These are phyloP conservation scores for Sarcophaga subvicina DNA, from an alignment of 2,888 invertebrate species.

Conservation along the genomic window DNA sequence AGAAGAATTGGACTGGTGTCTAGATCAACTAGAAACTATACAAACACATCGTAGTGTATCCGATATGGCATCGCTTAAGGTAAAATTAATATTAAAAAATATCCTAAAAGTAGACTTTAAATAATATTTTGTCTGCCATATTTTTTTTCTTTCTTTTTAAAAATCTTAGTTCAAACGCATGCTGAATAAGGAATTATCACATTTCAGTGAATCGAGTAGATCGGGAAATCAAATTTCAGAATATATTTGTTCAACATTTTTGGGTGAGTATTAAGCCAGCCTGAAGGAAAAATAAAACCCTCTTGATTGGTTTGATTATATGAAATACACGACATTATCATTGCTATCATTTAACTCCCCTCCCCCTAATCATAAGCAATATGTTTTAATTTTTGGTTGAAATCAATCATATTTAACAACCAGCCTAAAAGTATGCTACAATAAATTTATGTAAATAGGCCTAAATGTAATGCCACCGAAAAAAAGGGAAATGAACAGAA, in stretches of 20 bases:
- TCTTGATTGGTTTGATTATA: background rate
- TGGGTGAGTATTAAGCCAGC: constrained; percentile 88
- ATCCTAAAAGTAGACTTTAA: constrained; percentile 63
- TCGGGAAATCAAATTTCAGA: constrained; percentile 99
- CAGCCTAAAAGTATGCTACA: constrained; percentile 41
- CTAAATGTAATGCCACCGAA: constrained; percentile 22
- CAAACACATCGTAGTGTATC: constrained; percentile 99
- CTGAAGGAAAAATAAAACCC: background rate
- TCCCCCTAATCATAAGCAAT: too few relatives aligned
- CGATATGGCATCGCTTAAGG: constrained; percentile 99
- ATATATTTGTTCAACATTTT: constrained; percentile 99
- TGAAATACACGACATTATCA: background rate
- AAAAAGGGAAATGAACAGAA: background rate
- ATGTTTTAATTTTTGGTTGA: background rate
- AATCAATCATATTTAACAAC: constrained; percentile 35
- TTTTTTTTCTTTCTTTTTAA: constrained; percentile 4
- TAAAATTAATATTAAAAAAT: constrained; percentile 81
- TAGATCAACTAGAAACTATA: constrained; percentile 99
- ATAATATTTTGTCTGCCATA: background rate
- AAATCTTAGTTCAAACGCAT: constrained; percentile 96
- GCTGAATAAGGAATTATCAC: constrained; percentile 99
- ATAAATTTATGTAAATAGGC: constrained; percentile 54
- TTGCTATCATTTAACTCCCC: background rate
- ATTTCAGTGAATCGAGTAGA: constrained; percentile 99
- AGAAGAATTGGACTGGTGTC: constrained; percentile 99